Conservation (phyloP, 2,113 vertebrate species). For the Brachypodius melanocephalos region DNA sequence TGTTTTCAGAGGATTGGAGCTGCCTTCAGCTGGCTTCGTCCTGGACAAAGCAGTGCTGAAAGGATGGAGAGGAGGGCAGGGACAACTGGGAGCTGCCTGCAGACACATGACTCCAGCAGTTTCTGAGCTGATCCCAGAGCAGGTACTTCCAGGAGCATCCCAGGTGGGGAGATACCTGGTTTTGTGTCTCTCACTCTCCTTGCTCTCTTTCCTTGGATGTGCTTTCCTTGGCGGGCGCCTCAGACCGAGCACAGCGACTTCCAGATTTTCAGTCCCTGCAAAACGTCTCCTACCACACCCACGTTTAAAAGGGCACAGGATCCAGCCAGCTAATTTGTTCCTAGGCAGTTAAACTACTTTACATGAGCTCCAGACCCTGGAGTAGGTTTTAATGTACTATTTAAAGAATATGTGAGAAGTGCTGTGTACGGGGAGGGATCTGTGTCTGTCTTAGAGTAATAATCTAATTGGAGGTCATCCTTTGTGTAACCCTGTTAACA, state of each 20-base stretch:
- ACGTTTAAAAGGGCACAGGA: background rate
- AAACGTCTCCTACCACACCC: conserved; percentile 19
- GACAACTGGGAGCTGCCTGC: background rate
- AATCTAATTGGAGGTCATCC: background rate
- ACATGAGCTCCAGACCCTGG: background rate
- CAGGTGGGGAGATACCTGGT: background rate
- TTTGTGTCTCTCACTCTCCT: rapidly evolving
- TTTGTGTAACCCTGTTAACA: conserved; percentile 23
- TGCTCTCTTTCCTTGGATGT: background rate
- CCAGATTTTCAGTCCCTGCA: conserved; percentile 20
- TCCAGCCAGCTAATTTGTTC: conserved; percentile 48
- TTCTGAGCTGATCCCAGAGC: rapidly evolving
- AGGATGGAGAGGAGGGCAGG: background rate
- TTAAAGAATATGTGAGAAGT: background rate
- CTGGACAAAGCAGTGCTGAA: background rate
- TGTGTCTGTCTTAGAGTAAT: background rate
- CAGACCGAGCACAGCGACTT: background rate
- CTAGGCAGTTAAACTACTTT: background rate
- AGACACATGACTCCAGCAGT: background rate
- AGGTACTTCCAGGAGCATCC: background rate
- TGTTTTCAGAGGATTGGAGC: background rate
- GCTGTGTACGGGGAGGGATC: rapidly evolving
- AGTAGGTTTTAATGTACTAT: background rate
- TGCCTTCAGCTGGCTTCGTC: background rate
- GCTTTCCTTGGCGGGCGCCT: background rate